phyloP scores from a whole-genome alignment of 2,888 invertebrate genomes.

The Cylloceria caligata region DNA sequence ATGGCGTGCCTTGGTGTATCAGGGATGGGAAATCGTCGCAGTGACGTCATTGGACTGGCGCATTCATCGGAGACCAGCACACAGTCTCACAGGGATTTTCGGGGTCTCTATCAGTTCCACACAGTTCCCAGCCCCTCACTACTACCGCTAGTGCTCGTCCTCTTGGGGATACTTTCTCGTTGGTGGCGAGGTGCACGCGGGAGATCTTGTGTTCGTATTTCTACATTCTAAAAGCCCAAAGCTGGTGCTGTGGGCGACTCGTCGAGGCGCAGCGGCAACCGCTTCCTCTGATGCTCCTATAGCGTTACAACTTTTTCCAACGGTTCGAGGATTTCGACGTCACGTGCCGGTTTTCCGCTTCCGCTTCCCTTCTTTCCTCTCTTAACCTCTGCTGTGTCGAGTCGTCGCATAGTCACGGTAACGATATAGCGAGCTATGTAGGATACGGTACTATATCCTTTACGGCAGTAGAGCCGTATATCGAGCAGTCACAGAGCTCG shows the following conservation, averaged over 20 bases:
- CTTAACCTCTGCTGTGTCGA: conserved; percentile 5
- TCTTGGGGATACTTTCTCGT: conserved; percentile 51
- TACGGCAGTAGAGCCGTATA: conserved; percentile 11
- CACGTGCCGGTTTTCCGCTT: conserved; percentile 61
- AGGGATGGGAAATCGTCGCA: conserved; percentile 24
- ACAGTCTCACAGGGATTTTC: conserved; percentile 32
- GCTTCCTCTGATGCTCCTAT: background rate
- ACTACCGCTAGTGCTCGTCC: conserved; percentile 27
- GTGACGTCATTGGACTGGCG: conserved; percentile 48
- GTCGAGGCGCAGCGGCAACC: conserved; percentile 21
- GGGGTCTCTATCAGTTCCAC: conserved; percentile 9
- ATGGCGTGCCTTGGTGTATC: conserved; percentile 27
- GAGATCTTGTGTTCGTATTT: conserved; percentile 37
- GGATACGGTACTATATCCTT: conserved; percentile 1
- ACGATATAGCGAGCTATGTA: background rate
- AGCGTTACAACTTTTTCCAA: conserved; percentile 43
- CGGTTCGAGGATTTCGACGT: conserved; percentile 39
- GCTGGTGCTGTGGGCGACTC: conserved; percentile 12
- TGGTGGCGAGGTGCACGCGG: conserved; percentile 4
- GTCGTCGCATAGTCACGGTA: conserved; percentile 1
- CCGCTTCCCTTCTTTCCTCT: conserved; percentile 39
- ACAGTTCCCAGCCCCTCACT: background rate
- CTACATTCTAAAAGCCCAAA: conserved; percentile 45
- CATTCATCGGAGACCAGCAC: conserved; percentile 43
- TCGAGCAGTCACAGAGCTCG: conserved; percentile 25